phyloP scores from a whole-genome alignment of 2,888 invertebrate species.

The Uropetala carovei region DNA sequence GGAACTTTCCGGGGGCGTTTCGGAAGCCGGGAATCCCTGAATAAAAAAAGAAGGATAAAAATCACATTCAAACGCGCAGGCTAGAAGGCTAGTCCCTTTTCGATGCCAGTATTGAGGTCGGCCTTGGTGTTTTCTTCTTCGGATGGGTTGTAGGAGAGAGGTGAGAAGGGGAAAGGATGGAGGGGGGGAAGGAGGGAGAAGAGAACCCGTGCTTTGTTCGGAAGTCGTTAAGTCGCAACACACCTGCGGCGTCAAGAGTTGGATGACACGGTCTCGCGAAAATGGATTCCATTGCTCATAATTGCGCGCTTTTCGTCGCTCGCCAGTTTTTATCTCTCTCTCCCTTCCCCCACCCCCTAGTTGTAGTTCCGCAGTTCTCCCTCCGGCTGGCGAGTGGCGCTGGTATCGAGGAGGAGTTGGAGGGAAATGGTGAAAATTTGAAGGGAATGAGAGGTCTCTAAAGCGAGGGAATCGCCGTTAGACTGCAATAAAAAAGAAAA shows the following conservation, averaged over 20 bases:
- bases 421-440: no score
- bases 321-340: neutral
- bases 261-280: conserved; percentile 34
- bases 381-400: neutral
- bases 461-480: no score
- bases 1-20: neutral
- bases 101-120: neutral
- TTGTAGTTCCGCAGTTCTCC: neutral
- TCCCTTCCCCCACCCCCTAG: neutral
- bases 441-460: no score
- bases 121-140: conserved; percentile 8
- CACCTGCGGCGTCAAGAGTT: conserved; percentile 49
- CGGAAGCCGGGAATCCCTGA: neutral
- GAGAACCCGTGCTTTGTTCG: conserved; percentile 31
- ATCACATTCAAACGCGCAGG: neutral
- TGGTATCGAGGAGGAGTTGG: neutral
- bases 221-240: conserved; percentile 59
- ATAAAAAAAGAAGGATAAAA: neutral
- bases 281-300: conserved; percentile 50
- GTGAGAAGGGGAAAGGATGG: neutral
- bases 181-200: neutral
- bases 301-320: conserved; percentile 19
- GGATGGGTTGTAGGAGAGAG: neutral
- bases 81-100: neutral
- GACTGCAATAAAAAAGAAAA: no score